phyloP scores from a whole-genome alignment of 2,888 invertebrate species.

The Calliphora vomitoria region DNA sequence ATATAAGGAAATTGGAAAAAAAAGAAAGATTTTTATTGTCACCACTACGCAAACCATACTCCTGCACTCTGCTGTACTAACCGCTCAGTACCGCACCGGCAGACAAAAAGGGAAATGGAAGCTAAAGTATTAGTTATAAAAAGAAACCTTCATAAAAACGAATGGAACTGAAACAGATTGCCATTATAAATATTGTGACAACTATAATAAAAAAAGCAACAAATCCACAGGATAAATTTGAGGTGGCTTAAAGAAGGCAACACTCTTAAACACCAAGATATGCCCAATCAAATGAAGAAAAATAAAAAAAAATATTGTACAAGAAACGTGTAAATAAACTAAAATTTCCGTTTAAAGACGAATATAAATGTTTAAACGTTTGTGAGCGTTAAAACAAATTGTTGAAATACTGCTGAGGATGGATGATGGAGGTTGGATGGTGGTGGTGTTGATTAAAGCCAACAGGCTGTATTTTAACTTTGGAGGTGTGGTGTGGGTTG shows the following conservation, averaged over 20 bases:
- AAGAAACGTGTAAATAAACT: constrained; percentile 14
- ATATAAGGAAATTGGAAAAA: constrained; percentile 50
- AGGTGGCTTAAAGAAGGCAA: constrained; percentile 8
- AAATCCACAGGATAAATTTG: constrained; percentile 49
- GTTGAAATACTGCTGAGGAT: too few relatives aligned
- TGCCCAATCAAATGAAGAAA: background rate
- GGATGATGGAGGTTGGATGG: background rate
- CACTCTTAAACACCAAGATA: background rate
- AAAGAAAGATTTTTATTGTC: constrained; percentile 27
- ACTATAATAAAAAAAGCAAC: constrained; percentile 38
- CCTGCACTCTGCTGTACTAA: background rate
- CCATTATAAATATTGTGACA: constrained; percentile 59
- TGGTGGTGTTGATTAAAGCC: constrained; percentile 16
- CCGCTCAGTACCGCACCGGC: background rate
- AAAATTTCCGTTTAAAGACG: background rate
- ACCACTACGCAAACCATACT: background rate
- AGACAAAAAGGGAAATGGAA: background rate
- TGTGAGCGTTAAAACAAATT: background rate
- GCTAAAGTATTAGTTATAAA: background rate
- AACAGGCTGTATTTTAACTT: constrained; percentile 35
- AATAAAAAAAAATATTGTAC: background rate
- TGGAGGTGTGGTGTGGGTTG: background rate
- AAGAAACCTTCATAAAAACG: background rate
- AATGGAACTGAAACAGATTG: constrained; percentile 53
- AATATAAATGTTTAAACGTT: background rate